Evolutionary conservation across 1,140 invertebrate species (phyloP).

Genomic region (Hylaeus anthracinus): DNA sequence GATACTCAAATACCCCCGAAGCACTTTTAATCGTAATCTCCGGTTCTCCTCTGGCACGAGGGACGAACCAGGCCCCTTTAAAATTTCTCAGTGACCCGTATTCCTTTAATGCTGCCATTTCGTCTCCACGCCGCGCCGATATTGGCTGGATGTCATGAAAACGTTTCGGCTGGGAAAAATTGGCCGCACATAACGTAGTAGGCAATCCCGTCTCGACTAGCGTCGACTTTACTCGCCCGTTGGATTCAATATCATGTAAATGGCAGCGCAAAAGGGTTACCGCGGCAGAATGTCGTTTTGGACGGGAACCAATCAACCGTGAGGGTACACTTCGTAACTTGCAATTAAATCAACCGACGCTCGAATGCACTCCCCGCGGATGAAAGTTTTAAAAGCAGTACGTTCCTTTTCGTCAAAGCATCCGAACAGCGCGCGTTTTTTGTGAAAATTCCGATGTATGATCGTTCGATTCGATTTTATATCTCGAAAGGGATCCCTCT

Average conservation of each 20-base stretch:
- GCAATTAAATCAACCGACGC: slow-evolving; percentile 52
- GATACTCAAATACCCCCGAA: not conserved
- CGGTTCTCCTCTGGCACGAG: no score
- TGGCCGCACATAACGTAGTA: not conserved
- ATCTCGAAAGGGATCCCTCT: no score
- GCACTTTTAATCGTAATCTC: not conserved
- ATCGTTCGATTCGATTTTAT: not conserved
- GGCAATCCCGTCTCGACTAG: slow-evolving; percentile 36
- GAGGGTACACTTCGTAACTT: slow-evolving; percentile 27
- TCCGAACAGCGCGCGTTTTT: not conserved
- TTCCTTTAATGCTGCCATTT: slow-evolving; percentile 42
- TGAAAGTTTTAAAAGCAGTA: not conserved
- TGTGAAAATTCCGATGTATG: not conserved
- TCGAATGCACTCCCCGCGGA: slow-evolving; percentile 13
- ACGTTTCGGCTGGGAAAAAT: slow-evolving; percentile 37
- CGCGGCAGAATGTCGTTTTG: not conserved
- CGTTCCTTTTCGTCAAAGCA: no score
- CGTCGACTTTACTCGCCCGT: slow-evolving; percentile 27
- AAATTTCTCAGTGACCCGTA: slow-evolving; percentile 34
- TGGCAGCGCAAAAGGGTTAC: slow-evolving; percentile 27
- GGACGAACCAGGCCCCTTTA: not conserved
- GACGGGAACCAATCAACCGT: slow-evolving; percentile 42
- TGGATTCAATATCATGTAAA: slow-evolving; percentile 56
- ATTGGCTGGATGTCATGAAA: slow-evolving; percentile 35
- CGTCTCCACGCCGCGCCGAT: slow-evolving; percentile 7